Evolutionary conservation across 1,140 invertebrate species (phyloP), one percentile per base, ranked within the genome.

Genomic region (Eciton burchellii): DNA sequence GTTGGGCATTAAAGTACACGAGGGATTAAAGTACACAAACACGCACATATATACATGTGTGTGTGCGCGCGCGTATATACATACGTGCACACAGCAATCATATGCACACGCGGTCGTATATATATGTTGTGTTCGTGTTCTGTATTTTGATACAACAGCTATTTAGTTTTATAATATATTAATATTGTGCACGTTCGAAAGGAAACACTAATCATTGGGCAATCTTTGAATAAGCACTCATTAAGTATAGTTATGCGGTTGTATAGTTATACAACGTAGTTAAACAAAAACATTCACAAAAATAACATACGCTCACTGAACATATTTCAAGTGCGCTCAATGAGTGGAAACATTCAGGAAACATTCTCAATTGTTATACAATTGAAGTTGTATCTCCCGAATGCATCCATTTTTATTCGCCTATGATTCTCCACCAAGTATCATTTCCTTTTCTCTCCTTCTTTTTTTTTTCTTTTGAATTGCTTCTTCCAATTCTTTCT

Each of bases 141-240:
- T 82, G 63, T 76, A 76, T 57, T 88, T 82, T 84, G 66, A 82
- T 87, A 87, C 76, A 88, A 87, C 71, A 68, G 71, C 86, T 88
- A 88, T 84, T 86, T 88, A 84, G 74, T 84, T 84, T 84, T 88
- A 84, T 54, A 87, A 79, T 86, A 73, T 68, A 73, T 76, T 24
- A 88, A 87, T 70, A 87, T 35, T 35, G 6, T 2, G 6, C 6
- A 6, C 35, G 35, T 35, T 35, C 6, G n/a, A n/a, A n/a, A 35
- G 35, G 35, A 6, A 6, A 35, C 6, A 35, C 6, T 6, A 35
- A 35, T 6, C 35, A 6, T 35, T 35, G 35, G 2, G 35, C 35
- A 35, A 35, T 6, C 35, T 3, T 3, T 35, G 35, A 35, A 6
- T 35, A 6, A 35, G 35, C 35, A 35, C 35, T 35, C 35, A 35